Conservation (phyloP, 2,113 vertebrate genomes). For the Anthoscopus minutus region DNA sequence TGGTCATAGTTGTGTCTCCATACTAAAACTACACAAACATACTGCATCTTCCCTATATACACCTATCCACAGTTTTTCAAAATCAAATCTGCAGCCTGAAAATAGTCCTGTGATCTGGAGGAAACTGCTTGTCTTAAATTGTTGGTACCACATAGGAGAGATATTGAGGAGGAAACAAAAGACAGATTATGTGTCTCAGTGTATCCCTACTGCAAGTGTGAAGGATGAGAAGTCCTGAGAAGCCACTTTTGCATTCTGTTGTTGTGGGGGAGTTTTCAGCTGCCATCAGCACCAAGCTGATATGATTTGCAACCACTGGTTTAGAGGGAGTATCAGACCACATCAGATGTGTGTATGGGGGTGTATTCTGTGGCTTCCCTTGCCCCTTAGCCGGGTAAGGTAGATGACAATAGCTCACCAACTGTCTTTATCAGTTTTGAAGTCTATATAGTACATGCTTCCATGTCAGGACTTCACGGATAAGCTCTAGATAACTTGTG, state of each 20-base stretch:
- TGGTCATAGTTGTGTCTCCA: neutral
- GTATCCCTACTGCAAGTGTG: neutral
- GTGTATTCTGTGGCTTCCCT: neutral
- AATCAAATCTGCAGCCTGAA: neutral
- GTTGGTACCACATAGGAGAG: neutral
- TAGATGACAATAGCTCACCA: neutral
- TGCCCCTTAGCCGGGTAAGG: neutral
- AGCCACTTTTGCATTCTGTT: neutral
- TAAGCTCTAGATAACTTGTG: neutral
- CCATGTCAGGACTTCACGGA: neutral
- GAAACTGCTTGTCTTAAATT: neutral
- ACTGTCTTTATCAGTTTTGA: neutral
- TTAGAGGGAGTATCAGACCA: neutral
- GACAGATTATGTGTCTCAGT: neutral
- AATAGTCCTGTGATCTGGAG: neutral
- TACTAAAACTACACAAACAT: neutral
- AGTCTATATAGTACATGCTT: neutral
- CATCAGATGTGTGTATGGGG: neutral
- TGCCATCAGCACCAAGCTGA: neutral
- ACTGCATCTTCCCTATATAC: neutral
- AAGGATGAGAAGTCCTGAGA: neutral
- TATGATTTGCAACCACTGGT: neutral
- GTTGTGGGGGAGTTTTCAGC: rapidly evolving
- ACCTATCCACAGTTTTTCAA: neutral
- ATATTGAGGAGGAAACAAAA: neutral